These are phyloP conservation scores for Tor tambroides DNA, from an alignment of 2,113 vertebrate species.

Conservation along the genomic window DNA sequence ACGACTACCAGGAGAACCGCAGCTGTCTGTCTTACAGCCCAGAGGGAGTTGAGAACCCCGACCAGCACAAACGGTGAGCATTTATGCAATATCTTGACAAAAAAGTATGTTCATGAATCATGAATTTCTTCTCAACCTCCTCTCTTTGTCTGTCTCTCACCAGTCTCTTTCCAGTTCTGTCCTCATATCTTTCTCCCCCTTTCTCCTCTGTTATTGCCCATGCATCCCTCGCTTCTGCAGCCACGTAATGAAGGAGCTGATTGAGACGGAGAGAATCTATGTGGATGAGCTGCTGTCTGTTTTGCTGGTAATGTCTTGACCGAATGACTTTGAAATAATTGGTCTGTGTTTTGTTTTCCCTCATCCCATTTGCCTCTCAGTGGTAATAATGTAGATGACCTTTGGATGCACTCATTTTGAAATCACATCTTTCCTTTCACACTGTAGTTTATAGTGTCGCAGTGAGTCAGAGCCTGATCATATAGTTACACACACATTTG, in stretches of 20 bases:
- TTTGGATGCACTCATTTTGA: not conserved
- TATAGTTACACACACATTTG: not conserved
- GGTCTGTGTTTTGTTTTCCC: not conserved
- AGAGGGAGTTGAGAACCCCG: conserved; percentile 84
- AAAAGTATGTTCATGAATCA: conserved; percentile 9
- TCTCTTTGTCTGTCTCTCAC: conserved; percentile 11
- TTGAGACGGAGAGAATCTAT: conserved; percentile 85
- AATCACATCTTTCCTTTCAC: not conserved
- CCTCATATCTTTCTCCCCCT: conserved; percentile 8
- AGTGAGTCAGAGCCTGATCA: not conserved
- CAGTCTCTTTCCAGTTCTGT: conserved; percentile 23
- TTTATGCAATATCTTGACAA: not conserved
- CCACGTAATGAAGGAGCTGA: conserved; percentile 84
- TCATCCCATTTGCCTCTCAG: not conserved
- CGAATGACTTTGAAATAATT: not conserved
- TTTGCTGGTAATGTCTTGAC: conserved; percentile 75
- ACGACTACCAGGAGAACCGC: conserved; percentile 85
- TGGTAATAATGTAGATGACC: not conserved
- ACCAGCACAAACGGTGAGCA: conserved; percentile 84
- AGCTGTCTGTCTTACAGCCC: conserved; percentile 78
- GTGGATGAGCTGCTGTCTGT: conserved; percentile 84
- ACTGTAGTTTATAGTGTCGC: not conserved
- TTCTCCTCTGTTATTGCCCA: not conserved
- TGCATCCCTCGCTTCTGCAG: conserved; percentile 63
- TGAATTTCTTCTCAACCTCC: conserved; percentile 6